Evolutionary conservation across 2,888 invertebrate genomes (phyloP).

Genomic region (Exocentrus adspersus): DNA sequence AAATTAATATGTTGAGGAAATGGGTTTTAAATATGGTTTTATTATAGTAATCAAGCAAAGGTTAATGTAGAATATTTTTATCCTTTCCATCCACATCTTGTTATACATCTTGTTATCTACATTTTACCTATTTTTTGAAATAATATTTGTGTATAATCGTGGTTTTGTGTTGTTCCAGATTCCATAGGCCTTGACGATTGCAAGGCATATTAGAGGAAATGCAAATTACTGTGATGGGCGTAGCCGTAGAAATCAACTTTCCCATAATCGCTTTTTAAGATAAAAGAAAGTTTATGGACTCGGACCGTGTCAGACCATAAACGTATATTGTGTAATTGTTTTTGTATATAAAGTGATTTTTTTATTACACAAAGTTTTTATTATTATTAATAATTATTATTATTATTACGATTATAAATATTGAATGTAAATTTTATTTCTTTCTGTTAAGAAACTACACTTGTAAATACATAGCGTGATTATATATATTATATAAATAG

Average conservation of each 20-base stretch:
- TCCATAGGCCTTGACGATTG: slow-evolving; percentile 84
- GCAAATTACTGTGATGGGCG: slow-evolving; percentile 64
- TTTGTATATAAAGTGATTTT: slow-evolving; percentile 63
- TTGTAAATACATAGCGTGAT: slow-evolving; percentile 54
- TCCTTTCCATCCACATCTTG: too few relatives aligned
- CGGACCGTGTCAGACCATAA: slow-evolving; percentile 33
- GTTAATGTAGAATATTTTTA: too few relatives aligned
- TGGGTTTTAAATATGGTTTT: too few relatives aligned
- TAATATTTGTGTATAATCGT: neutral
- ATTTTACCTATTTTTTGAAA: too few relatives aligned
- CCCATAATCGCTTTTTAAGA: slow-evolving; percentile 59
- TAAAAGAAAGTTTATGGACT: slow-evolving; percentile 29
- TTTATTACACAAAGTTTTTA: slow-evolving; percentile 58
- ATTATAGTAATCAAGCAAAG: too few relatives aligned
- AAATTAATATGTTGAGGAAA: too few relatives aligned
- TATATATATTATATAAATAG: slow-evolving; percentile 38
- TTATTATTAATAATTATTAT: slow-evolving; percentile 36
- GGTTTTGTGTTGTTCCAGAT: slow-evolving; percentile 65
- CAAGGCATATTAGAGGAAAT: slow-evolving; percentile 66
- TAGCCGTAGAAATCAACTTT: slow-evolving; percentile 62
- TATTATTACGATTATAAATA: slow-evolving; percentile 47
- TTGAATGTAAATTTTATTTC: slow-evolving; percentile 52
- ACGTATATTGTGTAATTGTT: slow-evolving; percentile 51
- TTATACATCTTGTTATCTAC: too few relatives aligned
- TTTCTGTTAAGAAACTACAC: slow-evolving; percentile 40